Evolutionary conservation across 23 tunicate genomes (phyloP), one percentile per base, ranked within the genome.

Genomic region (Oikopleura dioica): DNA sequence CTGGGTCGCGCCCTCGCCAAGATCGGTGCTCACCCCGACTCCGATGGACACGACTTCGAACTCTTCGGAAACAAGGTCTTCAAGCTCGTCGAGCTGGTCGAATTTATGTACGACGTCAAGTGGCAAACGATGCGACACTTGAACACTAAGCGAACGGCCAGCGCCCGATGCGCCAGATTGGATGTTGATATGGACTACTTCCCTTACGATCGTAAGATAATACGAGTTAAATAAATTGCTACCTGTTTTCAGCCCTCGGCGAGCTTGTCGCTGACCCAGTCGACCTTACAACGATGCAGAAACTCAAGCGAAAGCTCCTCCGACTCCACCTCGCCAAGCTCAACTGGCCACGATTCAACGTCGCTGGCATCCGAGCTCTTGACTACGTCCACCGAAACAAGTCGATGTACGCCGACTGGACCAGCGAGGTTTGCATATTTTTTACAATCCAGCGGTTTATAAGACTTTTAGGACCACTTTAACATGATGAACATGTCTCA

Each of bases 11-110:
- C 83, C 0, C 76, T 94, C 0, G 81, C 84, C 0, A 77, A 85
- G 26, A 68, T 94, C 35, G 68, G 78, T 33, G 68, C 78, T 33
- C 95, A 94, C 77, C 82, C 86, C 1, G 95, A 83, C 81, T 78
- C 88, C 31, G 79, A 81, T 9, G 99, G 99, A 36, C 85, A 94
- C 0, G 87, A 87, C 31, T 94, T 94, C 67, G 99, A 94, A 78
- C 78, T 94, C 59, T 84, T 79, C 26, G 99, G 99, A 81, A 31
- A 63, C 5, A 63, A 63, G 32, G 5, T 2, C 2, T 63, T 12
- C 33, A 63, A 63, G 33, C 26, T 63, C 4, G 33, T 31, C 33
- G 72, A 63, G 2, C 16, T 63, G 16, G 72, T 63, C 33, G 72
- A 63, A 63, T 63, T 63, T 28, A 63, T 63, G 72, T 63, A 63